Conservation (phyloP, 2,113 vertebrate genomes). For the Cardinalis cardinalis region DNA sequence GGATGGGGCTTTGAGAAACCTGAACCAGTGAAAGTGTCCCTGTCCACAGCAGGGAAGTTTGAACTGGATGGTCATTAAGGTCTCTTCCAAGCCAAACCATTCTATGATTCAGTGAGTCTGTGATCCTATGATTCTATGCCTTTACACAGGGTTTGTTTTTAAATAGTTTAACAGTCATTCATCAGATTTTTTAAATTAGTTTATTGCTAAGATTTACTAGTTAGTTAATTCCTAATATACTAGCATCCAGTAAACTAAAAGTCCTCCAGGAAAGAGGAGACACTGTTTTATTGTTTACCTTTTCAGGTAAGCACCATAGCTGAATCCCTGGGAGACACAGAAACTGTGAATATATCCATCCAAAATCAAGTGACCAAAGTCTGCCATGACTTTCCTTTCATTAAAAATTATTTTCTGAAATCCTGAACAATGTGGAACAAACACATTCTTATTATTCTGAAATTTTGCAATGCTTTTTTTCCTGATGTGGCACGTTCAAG, state of each 20-base stretch:
- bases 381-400: not conserved
- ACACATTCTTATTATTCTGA: not conserved
- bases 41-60: no score
- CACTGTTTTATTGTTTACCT: not conserved
- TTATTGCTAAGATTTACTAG: not conserved
- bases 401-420: not conserved
- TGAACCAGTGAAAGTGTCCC: not conserved
- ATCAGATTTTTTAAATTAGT: not conserved
- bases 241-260: not conserved
- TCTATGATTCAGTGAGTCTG: not conserved
- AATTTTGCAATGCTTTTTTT: not conserved
- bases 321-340: not conserved
- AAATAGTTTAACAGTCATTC: not conserved
- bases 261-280: accelerated
- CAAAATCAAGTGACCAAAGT: not conserved
- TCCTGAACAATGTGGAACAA: not conserved
- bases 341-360: accelerated
- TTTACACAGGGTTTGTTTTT: not conserved
- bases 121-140: not conserved
- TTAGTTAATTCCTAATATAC: not conserved
- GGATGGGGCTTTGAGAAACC: not conserved
- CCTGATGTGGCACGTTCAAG: not conserved
- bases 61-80: not conserved
- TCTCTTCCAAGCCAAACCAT: not conserved
- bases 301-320: not conserved